Conservation (phyloP, 2,113 vertebrate genomes). For the Chaetodon auriga region DNA sequence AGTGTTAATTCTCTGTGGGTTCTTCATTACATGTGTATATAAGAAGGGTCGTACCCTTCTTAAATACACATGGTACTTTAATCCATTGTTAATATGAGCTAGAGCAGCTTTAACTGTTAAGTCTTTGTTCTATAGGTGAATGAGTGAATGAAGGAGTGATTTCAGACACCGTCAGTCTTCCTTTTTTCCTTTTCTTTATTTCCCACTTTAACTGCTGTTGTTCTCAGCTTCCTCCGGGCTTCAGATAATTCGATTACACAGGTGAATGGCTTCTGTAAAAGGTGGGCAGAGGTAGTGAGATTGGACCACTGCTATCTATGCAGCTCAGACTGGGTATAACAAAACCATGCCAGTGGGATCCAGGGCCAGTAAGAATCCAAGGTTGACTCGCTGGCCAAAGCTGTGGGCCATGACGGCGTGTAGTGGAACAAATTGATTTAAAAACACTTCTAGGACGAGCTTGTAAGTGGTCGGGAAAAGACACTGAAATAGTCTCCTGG, state of each 20-base stretch:
- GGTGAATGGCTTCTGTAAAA: constrained; percentile 56
- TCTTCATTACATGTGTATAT: neutral
- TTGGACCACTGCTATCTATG: constrained; percentile 33
- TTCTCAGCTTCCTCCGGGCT: constrained; percentile 22
- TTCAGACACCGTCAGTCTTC: neutral
- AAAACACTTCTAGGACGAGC: constrained; percentile 36
- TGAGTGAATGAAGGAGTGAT: neutral
- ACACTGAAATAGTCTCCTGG: neutral
- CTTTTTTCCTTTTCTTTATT: neutral
- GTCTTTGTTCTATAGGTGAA: neutral
- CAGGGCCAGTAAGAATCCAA: constrained; percentile 25
- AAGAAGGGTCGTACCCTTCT: no score
- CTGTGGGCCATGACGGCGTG: constrained; percentile 29
- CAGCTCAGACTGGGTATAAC: constrained; percentile 44
- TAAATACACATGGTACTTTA: neutral
- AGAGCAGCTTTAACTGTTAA: neutral
- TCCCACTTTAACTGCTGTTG: constrained; percentile 7
- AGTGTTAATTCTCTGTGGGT: neutral
- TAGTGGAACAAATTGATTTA: constrained; percentile 62
- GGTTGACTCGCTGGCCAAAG: constrained; percentile 20
- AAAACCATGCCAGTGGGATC: constrained; percentile 41
- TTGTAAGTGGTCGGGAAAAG: constrained; percentile 20
- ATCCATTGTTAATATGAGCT: neutral
- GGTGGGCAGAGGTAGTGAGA: constrained; percentile 43
- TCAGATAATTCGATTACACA: constrained; percentile 57